These are phyloP conservation scores for Galaxea fascicularis DNA, from an alignment of 92 coral and sea anemone species.

Conservation along the genomic window DNA sequence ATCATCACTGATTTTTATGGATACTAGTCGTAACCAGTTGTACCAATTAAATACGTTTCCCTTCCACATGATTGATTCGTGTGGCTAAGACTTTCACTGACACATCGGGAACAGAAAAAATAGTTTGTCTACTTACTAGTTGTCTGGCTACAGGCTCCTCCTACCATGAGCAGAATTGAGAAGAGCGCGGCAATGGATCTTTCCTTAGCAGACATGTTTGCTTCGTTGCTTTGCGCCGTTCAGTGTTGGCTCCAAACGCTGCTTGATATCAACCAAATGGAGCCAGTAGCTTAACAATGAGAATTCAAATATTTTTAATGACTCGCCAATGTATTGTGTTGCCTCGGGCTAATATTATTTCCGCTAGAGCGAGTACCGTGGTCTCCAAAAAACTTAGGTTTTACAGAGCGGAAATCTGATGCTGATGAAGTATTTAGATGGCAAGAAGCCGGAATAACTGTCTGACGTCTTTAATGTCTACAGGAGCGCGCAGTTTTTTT, in stretches of 20 bases:
- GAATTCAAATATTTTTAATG: neutral
- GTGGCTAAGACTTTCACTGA: too few relatives aligned
- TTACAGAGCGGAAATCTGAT: neutral
- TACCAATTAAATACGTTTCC: too few relatives aligned
- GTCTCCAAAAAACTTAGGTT: neutral
- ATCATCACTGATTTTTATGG: too few relatives aligned
- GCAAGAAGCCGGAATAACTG: too few relatives aligned
- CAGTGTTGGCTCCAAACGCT: neutral
- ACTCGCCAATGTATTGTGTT: neutral
- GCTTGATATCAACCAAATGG: neutral
- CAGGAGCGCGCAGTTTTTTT: neutral
- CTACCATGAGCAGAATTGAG: constrained; percentile 4
- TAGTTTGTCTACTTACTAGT: neutral
- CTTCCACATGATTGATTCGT: too few relatives aligned
- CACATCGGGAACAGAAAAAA: too few relatives aligned
- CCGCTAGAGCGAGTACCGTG: neutral
- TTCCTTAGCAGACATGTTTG: constrained; percentile 14
- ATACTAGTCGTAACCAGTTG: too few relatives aligned
- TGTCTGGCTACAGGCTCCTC: neutral
- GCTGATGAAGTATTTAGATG: neutral
- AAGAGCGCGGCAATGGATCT: neutral
- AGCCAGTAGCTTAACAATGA: neutral
- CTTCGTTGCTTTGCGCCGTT: neutral
- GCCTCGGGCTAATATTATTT: constrained; percentile 5
- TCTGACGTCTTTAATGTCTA: too few relatives aligned